Evolutionary conservation across 2,888 invertebrate species (phyloP).

Genomic region (Drosophila greeni): DNA sequence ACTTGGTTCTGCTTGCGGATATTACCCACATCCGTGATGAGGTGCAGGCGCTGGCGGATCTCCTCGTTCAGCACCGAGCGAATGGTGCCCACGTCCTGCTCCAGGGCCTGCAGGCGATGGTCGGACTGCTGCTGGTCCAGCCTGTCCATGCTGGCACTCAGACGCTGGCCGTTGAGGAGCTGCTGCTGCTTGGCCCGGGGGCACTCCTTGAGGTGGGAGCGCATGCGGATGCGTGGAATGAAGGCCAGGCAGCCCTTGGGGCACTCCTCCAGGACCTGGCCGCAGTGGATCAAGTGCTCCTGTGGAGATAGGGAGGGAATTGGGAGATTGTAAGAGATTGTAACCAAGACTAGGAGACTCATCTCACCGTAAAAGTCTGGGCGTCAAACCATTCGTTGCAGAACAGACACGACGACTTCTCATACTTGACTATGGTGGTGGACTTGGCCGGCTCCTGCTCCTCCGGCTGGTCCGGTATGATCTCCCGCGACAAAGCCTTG

Average conservation of each 20-base stretch:
- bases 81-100: conserved; percentile 71
- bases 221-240: conserved; percentile 83
- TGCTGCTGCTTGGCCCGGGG: conserved; percentile 68
- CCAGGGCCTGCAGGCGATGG: conserved; percentile 69
- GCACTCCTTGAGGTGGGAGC: conserved; percentile 81
- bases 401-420: conserved; percentile 83
- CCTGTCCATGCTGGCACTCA: conserved; percentile 58
- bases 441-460: conserved; percentile 44
- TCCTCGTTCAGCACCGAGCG: conserved; percentile 78
- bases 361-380: conserved; percentile 82
- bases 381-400: conserved; percentile 84
- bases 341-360: background rate
- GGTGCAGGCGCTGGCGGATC: conserved; percentile 77
- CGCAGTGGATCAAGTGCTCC: conserved; percentile 85
- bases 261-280: conserved; percentile 86
- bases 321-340: background rate
- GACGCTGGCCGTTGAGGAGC: conserved; percentile 19
- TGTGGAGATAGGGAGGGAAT: conserved; percentile 62
- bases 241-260: conserved; percentile 85
- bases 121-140: conserved; percentile 64
- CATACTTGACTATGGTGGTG: conserved; percentile 77
- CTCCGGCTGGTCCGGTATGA: conserved; percentile 7
- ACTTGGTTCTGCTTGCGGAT: conserved; percentile 78
- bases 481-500: conserved; percentile 24
- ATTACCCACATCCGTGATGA: conserved; percentile 78